These are phyloP conservation scores for Mamestra brassicae DNA, from an alignment of 2,888 invertebrate species.

Conservation along the genomic window DNA sequence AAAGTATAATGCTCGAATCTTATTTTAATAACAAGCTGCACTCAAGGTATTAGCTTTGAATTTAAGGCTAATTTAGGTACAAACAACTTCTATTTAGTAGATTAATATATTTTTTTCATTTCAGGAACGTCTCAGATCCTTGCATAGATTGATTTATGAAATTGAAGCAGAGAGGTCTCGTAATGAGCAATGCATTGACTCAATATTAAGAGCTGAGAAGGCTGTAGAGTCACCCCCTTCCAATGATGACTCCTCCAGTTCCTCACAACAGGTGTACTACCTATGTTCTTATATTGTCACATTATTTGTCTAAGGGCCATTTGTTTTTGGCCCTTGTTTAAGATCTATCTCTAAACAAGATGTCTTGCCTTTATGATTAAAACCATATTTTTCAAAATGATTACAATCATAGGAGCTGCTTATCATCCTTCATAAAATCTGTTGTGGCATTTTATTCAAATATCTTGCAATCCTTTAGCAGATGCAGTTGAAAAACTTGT, in stretches of 20 bases:
- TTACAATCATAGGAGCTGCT: too few relatives aligned
- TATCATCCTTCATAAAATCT: not conserved
- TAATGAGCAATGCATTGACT: conserved; percentile 95
- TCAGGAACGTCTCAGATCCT: conserved; percentile 95
- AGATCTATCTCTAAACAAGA: too few relatives aligned
- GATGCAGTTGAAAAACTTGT: conserved; percentile 94
- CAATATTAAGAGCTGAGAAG: conserved; percentile 94
- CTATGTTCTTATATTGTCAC: not conserved
- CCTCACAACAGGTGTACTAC: conserved; percentile 82
- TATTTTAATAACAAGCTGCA: not conserved
- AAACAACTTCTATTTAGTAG: not conserved
- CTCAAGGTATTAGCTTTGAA: not conserved
- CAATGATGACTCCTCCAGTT: conserved; percentile 84
- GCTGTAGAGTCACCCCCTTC: conserved; percentile 81
- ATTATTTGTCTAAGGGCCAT: too few relatives aligned
- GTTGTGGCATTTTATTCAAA: not conserved
- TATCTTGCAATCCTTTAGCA: conserved; percentile 58
- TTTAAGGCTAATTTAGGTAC: not conserved
- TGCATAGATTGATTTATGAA: conserved; percentile 94
- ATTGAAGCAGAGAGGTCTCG: conserved; percentile 95
- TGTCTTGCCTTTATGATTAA: too few relatives aligned
- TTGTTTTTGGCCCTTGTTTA: too few relatives aligned
- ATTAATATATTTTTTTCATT: conserved; percentile 39
- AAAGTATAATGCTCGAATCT: not conserved
- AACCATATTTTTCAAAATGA: too few relatives aligned